Evolutionary conservation across 2,113 vertebrate genomes (phyloP).

Genomic region (Meleagris gallopavo): DNA sequence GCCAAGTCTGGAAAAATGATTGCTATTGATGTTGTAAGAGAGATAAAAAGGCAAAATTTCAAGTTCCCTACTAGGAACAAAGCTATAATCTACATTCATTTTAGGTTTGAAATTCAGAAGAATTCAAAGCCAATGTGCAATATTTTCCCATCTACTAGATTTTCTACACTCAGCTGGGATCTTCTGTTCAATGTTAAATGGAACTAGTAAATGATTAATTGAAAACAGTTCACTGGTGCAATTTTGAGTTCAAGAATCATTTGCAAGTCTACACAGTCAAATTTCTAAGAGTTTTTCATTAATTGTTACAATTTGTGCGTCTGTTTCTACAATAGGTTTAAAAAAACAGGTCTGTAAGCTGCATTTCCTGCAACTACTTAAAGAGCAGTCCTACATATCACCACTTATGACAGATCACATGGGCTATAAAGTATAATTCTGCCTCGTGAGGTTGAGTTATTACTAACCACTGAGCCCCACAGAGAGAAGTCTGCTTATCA

Average conservation of each 20-base stretch:
- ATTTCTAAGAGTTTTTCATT: conserved; percentile 24
- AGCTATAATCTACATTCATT: neutral
- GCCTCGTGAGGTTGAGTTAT: conserved; percentile 15
- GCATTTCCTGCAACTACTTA: conserved; percentile 36
- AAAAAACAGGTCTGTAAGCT: conserved; percentile 2
- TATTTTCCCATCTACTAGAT: neutral
- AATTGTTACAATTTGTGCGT: neutral
- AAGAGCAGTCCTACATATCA: conserved; percentile 1
- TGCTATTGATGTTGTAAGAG: neutral
- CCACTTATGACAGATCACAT: conserved; percentile 43
- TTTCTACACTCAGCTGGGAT: neutral
- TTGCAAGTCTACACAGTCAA: neutral
- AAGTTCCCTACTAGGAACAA: neutral
- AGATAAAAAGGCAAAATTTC: neutral
- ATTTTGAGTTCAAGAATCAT: conserved; percentile 36
- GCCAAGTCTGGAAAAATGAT: neutral
- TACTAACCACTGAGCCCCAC: neutral
- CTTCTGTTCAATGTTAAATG: neutral
- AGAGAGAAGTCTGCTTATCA: conserved; percentile 39
- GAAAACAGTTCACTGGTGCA: neutral
- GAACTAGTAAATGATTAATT: neutral
- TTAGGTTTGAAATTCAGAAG: neutral
- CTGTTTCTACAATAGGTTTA: conserved; percentile 19
- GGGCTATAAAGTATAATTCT: conserved; percentile 21
- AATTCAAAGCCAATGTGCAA: neutral